These are phyloP conservation scores for Chaetogeoica ovagalla DNA, from an alignment of 2,888 invertebrate species.

Conservation along the genomic window DNA sequence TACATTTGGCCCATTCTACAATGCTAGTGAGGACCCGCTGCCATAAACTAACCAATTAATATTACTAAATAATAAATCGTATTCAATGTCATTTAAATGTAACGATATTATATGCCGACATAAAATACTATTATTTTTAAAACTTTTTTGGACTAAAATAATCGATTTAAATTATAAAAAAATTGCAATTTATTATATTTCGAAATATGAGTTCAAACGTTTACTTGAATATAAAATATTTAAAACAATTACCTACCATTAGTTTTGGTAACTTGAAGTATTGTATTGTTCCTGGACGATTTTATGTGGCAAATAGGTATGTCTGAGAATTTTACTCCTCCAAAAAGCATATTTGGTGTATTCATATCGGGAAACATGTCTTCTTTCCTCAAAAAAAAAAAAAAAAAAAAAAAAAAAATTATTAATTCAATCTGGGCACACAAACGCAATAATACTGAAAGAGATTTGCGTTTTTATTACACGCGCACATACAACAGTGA, in stretches of 20 bases:
- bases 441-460: not conserved
- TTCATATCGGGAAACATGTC: constrained; percentile 74
- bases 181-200: not conserved
- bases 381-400: constrained; percentile 69
- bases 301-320: constrained; percentile 82
- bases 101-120: too few species aligned
- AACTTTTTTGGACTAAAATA: too few species aligned
- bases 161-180: too few species aligned
- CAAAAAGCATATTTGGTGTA: constrained; percentile 73
- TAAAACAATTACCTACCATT: constrained; percentile 63
- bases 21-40: too few species aligned
- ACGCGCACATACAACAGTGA: not conserved
- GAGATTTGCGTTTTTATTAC: constrained; percentile 6
- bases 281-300: constrained; percentile 86
- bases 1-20: too few species aligned
- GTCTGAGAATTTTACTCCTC: constrained; percentile 76
- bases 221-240: too few species aligned
- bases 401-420: constrained; percentile 58
- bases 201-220: not conserved
- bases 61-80: too few species aligned
- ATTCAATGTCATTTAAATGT: too few species aligned
- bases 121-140: too few species aligned
- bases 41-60: too few species aligned
- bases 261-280: constrained; percentile 73
- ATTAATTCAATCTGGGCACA: not conserved